phyloP scores from a whole-genome alignment of 2,888 invertebrate species.

The Meta bourneti region DNA sequence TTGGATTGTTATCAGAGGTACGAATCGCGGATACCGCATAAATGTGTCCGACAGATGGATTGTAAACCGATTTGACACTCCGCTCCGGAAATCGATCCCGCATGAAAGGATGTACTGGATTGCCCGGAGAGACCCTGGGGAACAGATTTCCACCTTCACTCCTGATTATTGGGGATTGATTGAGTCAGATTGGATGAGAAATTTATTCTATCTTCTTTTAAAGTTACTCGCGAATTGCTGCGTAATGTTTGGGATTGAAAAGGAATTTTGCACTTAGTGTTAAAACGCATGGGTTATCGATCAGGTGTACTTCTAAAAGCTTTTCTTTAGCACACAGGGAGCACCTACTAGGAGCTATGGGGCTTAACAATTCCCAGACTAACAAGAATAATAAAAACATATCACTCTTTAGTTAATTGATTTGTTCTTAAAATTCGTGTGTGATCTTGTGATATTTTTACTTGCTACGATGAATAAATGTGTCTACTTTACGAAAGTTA shows the following conservation, averaged over 20 bases:
- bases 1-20: constrained; percentile 77
- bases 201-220: too few relatives aligned
- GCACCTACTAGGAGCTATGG: too few relatives aligned
- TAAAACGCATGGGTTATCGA: not conserved
- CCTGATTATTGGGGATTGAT: not conserved
- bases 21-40: constrained; percentile 35
- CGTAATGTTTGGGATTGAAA: not conserved
- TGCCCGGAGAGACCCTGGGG: constrained; percentile 16
- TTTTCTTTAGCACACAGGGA: too few relatives aligned
- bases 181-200: not conserved
- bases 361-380: too few relatives aligned
- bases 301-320: not conserved
- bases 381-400: too few relatives aligned
- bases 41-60: constrained; percentile 43
- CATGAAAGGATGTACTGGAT: not conserved
- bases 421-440: too few relatives aligned
- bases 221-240: not conserved
- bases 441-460: too few relatives aligned
- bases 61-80: constrained; percentile 52
- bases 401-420: too few relatives aligned
- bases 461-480: too few relatives aligned
- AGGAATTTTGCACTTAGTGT: not conserved
- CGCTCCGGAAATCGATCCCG: constrained; percentile 32
- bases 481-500: too few relatives aligned
- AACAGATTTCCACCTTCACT: not conserved